Evolutionary conservation across 2,888 invertebrate genomes (phyloP).

Genomic region (Chymomyza fuscimana): DNA sequence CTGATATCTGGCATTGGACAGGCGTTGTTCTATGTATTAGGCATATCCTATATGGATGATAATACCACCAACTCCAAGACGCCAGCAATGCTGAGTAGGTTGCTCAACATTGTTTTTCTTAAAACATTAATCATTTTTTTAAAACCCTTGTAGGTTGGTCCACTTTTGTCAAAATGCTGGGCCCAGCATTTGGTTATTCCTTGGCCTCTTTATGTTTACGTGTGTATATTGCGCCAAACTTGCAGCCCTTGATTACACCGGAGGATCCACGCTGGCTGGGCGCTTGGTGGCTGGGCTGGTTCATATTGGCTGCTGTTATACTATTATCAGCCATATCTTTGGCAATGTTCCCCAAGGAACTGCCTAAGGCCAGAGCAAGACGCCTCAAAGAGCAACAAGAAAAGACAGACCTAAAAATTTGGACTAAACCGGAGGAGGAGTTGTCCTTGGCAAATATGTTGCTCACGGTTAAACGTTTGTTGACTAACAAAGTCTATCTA

Average conservation of each 20-base stretch:
- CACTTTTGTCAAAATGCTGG: not conserved
- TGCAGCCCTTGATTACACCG: constrained; percentile 83
- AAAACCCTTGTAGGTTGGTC: not conserved
- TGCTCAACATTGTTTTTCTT: not conserved
- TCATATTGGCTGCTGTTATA: constrained; percentile 82
- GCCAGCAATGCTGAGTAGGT: constrained; percentile 84
- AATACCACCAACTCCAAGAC: constrained; percentile 85
- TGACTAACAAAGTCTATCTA: constrained; percentile 84
- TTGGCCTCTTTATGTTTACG: constrained; percentile 84
- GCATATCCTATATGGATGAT: constrained; percentile 87
- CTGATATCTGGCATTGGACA: constrained; percentile 85
- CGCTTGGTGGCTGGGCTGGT: constrained; percentile 90
- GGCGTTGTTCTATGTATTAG: constrained; percentile 84
- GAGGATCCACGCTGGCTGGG: constrained; percentile 88
- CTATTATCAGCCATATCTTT: constrained; percentile 82
- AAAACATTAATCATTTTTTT: too few relatives aligned
- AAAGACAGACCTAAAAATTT: not conserved
- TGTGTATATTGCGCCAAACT: constrained; percentile 83
- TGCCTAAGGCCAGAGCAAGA: constrained; percentile 83
- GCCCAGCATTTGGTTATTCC: constrained; percentile 83
- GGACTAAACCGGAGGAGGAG: constrained; percentile 6
- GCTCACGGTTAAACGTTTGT: constrained; percentile 82
- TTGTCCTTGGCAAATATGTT: constrained; percentile 82
- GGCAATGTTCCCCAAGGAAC: constrained; percentile 85
- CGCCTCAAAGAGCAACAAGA: constrained; percentile 61